Evolutionary conservation across 2,113 vertebrate genomes (phyloP).

Genomic region (Corapipo altera): DNA sequence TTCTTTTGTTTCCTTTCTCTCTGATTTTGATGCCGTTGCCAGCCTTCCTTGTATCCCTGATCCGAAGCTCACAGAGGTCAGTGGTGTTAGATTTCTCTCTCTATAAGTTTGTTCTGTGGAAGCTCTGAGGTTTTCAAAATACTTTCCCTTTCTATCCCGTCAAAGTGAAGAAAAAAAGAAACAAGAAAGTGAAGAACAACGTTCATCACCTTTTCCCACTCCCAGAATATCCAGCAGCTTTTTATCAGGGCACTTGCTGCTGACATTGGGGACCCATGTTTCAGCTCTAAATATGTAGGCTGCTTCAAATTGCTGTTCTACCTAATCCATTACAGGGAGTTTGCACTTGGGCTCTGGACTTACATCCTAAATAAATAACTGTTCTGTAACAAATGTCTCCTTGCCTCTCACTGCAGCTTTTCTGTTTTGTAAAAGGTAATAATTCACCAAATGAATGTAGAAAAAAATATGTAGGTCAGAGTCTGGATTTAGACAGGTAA

Average conservation of each 20-base stretch:
- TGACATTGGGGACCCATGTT: background rate
- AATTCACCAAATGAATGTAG: background rate
- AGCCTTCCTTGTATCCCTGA: background rate
- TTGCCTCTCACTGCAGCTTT: background rate
- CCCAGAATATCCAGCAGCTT: background rate
- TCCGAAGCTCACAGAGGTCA: background rate
- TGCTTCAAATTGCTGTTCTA: background rate
- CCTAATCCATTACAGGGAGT: background rate
- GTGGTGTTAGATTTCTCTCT: background rate
- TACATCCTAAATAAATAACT: background rate
- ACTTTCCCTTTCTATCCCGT: background rate
- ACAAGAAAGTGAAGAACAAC: background rate
- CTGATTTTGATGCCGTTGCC: background rate
- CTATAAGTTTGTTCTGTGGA: background rate
- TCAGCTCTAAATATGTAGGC: background rate
- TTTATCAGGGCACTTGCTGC: background rate
- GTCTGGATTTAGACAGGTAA: background rate
- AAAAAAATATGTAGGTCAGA: background rate
- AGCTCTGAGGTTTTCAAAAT: constrained; percentile 12
- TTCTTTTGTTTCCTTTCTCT: background rate
- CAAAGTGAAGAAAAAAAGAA: background rate
- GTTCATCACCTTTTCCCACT: background rate
- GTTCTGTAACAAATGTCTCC: background rate
- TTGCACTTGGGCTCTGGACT: background rate
- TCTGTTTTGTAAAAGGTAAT: background rate